phyloP scores from a whole-genome alignment of 2,797 vertebrate species.

The Hemitrygon akajei region DNA sequence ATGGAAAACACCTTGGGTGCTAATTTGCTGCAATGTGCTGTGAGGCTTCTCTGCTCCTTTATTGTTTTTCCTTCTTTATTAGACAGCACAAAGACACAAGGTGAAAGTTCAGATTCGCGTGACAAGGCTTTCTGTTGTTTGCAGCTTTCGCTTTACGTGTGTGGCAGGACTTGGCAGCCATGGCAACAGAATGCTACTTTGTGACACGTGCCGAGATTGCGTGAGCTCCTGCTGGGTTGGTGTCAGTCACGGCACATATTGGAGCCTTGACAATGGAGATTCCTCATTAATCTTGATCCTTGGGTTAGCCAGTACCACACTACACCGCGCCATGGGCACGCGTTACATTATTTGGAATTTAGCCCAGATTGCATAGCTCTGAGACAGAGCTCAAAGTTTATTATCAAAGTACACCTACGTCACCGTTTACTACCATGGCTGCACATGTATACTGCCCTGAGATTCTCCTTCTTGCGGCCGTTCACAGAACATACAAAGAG shows the following conservation, averaged over 20 bases:
- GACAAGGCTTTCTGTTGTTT: background rate
- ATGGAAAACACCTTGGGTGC: background rate
- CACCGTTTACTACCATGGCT: too few relatives aligned
- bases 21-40: background rate
- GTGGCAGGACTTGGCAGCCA: background rate
- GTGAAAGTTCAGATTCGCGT: background rate
- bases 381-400: too few relatives aligned
- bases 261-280: background rate
- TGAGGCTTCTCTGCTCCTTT: background rate
- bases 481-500: too few relatives aligned
- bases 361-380: background rate
- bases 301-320: background rate
- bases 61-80: background rate
- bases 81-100: background rate
- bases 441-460: too few relatives aligned
- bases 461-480: too few relatives aligned
- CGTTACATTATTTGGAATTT: background rate
- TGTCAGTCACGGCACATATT: background rate
- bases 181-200: background rate
- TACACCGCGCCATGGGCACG: background rate
- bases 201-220: background rate
- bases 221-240: background rate
- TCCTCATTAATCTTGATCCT: background rate
- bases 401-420: too few relatives aligned
- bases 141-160: background rate